A percentile compares a stretch with the other conserved stretches of the same genome.
Conservation (phyloP, 2,797 vertebrate species). For the Malurus leucopterus region DNA sequence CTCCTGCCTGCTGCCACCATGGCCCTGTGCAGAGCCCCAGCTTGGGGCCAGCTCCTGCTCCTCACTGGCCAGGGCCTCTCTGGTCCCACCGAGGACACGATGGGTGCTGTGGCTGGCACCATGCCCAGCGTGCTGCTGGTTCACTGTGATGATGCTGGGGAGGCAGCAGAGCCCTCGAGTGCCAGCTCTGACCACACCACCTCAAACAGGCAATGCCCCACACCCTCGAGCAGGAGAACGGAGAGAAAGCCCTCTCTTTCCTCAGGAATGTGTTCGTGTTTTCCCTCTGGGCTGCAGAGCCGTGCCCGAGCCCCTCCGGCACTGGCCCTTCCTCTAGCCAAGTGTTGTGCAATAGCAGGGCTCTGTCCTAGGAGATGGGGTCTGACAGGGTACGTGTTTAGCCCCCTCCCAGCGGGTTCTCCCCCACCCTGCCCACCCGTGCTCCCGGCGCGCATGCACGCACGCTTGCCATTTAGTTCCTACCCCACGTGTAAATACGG, state of each 20-base stretch:
- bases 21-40: neutral
- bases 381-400: constrained; percentile 36
- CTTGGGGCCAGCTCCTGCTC: neutral
- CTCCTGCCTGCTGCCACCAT: neutral
- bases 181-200: rapidly evolving
- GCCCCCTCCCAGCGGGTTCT: neutral
- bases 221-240: neutral
- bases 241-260: constrained; percentile 43
- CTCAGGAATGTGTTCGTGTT: constrained; percentile 54
- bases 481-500: neutral
- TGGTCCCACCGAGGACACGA: neutral
- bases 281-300: neutral
- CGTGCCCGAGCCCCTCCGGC: neutral
- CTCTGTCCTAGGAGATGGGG: constrained; percentile 15
- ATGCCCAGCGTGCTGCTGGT: neutral
- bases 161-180: neutral
- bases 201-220: neutral
- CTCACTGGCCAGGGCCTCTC: neutral
- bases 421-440: neutral
- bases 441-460: neutral
- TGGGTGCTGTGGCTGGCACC: neutral
- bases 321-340: constrained; percentile 20
- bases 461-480: neutral
- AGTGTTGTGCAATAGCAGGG: constrained; percentile 53
- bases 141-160: constrained; percentile 35